These are phyloP conservation scores for Muricea muricata DNA, from an alignment of 92 coral and sea anemone species.

Conservation along the genomic window DNA sequence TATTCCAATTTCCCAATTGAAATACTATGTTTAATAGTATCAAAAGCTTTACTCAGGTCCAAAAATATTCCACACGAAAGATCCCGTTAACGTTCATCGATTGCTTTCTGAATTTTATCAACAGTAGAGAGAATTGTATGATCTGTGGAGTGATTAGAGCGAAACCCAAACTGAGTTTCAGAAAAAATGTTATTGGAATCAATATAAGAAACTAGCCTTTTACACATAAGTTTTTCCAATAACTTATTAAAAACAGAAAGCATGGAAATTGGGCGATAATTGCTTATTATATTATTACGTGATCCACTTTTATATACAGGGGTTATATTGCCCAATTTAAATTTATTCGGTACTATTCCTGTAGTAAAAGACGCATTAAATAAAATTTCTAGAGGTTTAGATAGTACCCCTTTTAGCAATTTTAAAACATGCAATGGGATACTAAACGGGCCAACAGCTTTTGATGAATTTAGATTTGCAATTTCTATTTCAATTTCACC, in stretches of 20 bases:
- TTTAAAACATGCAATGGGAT: constrained; percentile 29
- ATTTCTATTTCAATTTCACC: constrained; percentile 59
- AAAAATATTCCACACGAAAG: constrained; percentile 47
- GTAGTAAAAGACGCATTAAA: constrained; percentile 56
- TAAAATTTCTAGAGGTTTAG: constrained; percentile 58
- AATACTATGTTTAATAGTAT: too few species aligned
- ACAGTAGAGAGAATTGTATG: background rate
- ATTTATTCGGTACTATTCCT: background rate
- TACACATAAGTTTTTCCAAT: background rate
- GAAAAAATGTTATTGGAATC: background rate
- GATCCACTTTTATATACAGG: background rate
- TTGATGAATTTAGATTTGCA: constrained; percentile 17
- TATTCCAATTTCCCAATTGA: too few species aligned
- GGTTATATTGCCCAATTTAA: background rate
- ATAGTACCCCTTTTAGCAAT: constrained; percentile 38
- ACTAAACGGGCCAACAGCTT: constrained; percentile 49
- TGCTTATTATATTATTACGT: background rate
- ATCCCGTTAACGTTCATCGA: background rate
- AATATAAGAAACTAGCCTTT: background rate
- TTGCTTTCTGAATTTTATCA: too few species aligned
- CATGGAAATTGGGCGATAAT: background rate
- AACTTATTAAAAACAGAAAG: background rate
- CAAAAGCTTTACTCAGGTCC: too few species aligned
- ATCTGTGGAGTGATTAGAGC: background rate
- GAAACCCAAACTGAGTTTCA: background rate